Conservation (phyloP, 2,797 vertebrate genomes). For the Carapus acus region DNA sequence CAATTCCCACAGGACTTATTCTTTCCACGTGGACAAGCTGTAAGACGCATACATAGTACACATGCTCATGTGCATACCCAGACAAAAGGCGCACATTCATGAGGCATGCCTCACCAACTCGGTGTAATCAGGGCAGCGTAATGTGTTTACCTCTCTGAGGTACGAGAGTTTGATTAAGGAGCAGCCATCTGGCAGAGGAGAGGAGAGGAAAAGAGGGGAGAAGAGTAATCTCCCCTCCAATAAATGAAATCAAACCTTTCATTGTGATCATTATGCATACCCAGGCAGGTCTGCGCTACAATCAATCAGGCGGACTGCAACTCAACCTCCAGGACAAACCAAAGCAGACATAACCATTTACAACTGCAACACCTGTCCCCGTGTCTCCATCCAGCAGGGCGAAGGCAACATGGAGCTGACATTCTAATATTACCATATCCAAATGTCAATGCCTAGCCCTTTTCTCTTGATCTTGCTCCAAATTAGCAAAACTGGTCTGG, state of each 20-base stretch:
- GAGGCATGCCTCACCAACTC: slow-evolving; percentile 41
- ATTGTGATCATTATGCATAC: slow-evolving; percentile 34
- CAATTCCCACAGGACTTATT: slow-evolving; percentile 5
- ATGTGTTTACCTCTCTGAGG: slow-evolving; percentile 69
- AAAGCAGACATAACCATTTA: slow-evolving; percentile 45
- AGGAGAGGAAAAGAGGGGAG: slow-evolving; percentile 24
- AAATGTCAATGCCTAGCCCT: slow-evolving; percentile 19
- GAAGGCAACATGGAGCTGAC: slow-evolving; percentile 18
- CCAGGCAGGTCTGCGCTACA: slow-evolving; percentile 17
- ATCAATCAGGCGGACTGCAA: slow-evolving; percentile 41
- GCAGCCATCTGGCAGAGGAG: slow-evolving; percentile 54
- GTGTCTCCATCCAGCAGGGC: slow-evolving; percentile 35
- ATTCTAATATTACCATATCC: slow-evolving; percentile 16
- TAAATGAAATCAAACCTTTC: slow-evolving; percentile 42
- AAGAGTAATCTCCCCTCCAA: slow-evolving; percentile 25
- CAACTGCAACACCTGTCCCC: slow-evolving; percentile 37
- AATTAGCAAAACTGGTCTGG: slow-evolving; percentile 19
- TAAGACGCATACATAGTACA: slow-evolving; percentile 16
- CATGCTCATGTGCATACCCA: not conserved
- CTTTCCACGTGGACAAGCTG: slow-evolving; percentile 12
- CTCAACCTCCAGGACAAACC: slow-evolving; percentile 39
- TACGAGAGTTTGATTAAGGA: slow-evolving; percentile 64
- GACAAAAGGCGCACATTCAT: slow-evolving; percentile 16
- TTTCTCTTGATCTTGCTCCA: slow-evolving; percentile 14
- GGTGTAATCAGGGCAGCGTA: slow-evolving; percentile 63